phyloP scores from a whole-genome alignment of 2,888 invertebrate species.

The Cryptosula pallasiana region DNA sequence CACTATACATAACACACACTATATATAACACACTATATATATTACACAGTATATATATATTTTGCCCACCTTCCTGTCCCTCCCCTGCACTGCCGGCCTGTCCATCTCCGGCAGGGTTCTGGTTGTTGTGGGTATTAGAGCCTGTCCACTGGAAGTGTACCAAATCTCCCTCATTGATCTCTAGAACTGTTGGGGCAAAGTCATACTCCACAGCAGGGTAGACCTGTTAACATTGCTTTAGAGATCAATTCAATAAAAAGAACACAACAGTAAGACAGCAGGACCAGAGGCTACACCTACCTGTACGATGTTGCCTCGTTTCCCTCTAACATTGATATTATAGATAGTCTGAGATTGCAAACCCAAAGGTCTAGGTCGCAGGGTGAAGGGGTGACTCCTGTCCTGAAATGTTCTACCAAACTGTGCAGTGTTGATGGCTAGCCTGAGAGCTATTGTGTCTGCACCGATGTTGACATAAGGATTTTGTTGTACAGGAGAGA shows the following conservation, averaged over 20 bases:
- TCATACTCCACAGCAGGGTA: constrained; percentile 52
- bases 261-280: too few relatives aligned
- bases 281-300: constrained; percentile 17
- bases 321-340: constrained; percentile 47
- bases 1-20: too few relatives aligned
- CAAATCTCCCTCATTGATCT: constrained; percentile 34
- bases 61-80: constrained; percentile 37
- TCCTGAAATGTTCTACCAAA: constrained; percentile 51
- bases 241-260: too few relatives aligned
- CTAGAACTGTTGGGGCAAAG: constrained; percentile 41
- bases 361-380: constrained; percentile 37
- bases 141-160: constrained; percentile 52
- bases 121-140: constrained; percentile 51
- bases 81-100: constrained; percentile 49
- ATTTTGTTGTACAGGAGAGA: constrained; percentile 45
- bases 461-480: constrained; percentile 44
- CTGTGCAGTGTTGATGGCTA: constrained; percentile 51
- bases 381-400: constrained; percentile 44
- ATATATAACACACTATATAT: too few relatives aligned
- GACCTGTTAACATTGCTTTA: too few relatives aligned
- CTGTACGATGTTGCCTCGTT: constrained; percentile 50
- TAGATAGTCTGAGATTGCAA: constrained; percentile 33
- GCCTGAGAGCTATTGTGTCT: constrained; percentile 37
- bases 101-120: constrained; percentile 45
- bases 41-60: not conserved